Conservation (phyloP, 37 sponge, comb jelly and placozoan species). For the Chondrosia reniformis region DNA sequence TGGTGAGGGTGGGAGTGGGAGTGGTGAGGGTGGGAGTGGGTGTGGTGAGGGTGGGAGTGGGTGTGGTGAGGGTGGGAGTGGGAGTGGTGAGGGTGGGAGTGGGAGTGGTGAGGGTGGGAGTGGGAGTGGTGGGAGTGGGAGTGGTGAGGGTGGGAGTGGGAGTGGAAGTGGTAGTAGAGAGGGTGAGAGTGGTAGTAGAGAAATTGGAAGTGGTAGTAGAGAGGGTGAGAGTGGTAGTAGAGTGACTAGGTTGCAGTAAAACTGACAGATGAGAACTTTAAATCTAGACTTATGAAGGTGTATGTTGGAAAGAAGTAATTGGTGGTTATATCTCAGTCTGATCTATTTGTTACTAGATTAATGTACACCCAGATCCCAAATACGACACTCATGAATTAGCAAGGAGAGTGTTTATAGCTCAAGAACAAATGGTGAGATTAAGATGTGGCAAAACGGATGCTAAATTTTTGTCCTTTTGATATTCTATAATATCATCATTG, state of each 20-base stretch:
- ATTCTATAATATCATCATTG: background rate
- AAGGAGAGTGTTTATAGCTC: conserved; percentile 31
- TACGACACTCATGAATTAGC: conserved; percentile 62
- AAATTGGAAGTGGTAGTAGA: background rate
- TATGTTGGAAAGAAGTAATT: no score
- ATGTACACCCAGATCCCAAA: conserved; percentile 43
- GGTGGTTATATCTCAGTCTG: no score
- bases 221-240: no score
- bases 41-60: no score
- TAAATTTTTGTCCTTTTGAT: background rate
- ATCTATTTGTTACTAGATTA: no score
- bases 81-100: background rate
- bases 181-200: background rate
- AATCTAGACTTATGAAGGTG: no score
- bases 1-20: no score
- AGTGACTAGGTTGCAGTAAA: no score
- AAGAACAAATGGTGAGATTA: conserved; percentile 66
- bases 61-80: no score
- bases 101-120: background rate
- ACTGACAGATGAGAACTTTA: no score
- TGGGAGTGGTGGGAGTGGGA: background rate
- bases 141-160: background rate
- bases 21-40: no score
- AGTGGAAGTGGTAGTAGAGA: background rate
- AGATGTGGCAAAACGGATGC: background rate